Evolutionary conservation across 2,797 vertebrate genomes (phyloP).

Genomic region (Danionella dracula): DNA sequence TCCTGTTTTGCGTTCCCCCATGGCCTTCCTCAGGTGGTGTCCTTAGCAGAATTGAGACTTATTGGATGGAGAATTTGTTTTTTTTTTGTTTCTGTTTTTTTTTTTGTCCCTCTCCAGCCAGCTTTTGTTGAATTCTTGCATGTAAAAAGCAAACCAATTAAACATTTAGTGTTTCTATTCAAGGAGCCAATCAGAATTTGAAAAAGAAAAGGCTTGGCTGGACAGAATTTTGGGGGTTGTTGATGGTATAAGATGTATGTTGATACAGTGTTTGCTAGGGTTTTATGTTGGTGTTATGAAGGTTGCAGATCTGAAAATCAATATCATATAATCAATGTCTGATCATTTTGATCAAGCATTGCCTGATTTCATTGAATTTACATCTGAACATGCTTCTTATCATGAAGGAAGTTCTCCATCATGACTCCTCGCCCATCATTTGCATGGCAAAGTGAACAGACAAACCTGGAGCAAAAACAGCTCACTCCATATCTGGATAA

Average conservation of each 20-base stretch:
- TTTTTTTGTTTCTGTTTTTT: constrained; percentile 15
- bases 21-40: constrained; percentile 42
- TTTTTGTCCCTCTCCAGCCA: constrained; percentile 58
- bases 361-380: constrained; percentile 8
- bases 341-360: too few relatives aligned
- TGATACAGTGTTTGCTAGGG: too few relatives aligned
- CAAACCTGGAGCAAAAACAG: constrained; percentile 41
- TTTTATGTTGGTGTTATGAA: not conserved
- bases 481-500: too few relatives aligned
- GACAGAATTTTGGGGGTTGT: constrained; percentile 55
- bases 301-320: not conserved
- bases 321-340: not conserved
- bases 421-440: not conserved
- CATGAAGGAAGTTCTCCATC: constrained; percentile 1
- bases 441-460: constrained; percentile 44
- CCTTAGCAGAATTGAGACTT: constrained; percentile 46
- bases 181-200: not conserved
- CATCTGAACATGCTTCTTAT: not conserved
- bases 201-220: constrained; percentile 53
- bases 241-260: constrained; percentile 38
- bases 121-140: constrained; percentile 31
- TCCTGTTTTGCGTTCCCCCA: not conserved
- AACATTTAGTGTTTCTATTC: not conserved
- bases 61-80: not conserved
- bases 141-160: not conserved